Base-by-base conservation (phyloP, 2,888 invertebrate species). In the Cantharis nigra region DNA sequence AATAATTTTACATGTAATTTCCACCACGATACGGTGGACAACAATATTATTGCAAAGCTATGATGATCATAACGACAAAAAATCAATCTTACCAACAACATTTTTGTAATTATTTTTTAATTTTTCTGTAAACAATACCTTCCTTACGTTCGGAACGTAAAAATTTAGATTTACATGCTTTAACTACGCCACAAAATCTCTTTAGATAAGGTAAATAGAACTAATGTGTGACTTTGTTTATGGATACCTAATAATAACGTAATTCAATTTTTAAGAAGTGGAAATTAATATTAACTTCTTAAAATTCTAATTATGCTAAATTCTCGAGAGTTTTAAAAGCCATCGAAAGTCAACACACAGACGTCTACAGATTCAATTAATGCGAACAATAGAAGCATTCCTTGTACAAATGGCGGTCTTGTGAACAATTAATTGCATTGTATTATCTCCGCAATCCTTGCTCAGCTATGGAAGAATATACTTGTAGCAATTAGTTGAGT, bases 401-500 rank as follows among this genome's bases (percentile, higher is more conserved):
- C 85, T 85, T 82, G 85, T 86, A 84, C 84, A 85, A 86, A 85
- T 85, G 85, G 86, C 85, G 85, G 85, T 83, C 81, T 84, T 82
- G 80, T 82, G 84, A 85, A 85, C 85, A 85, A 86, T 85, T 84
- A 77, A 77, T 75, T 79, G 76, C 72, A 75, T 79, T 79, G 77
- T 79, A 76, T 77, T 78, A 78, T 76, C 75, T 72, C 78, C 70
- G 72, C 77, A 77, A 78, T 75, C 78, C 75, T 75, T 78, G 75
- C 78, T 78, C 75, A 75, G 72, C 74, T 74, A 69, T 74, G 74
- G 71, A 77, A 74, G 77, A 77, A 77, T 74, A 49, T 71, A 71
- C 69, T 67, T 67, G 10, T 70, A 69, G 73, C 74, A 77, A 74
- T 74, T 77, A 77, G 73, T 73, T 69, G 63, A 62, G 28, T 49